Base-by-base conservation (phyloP, 2,797 vertebrate genomes). In the Allobates femoralis region DNA sequence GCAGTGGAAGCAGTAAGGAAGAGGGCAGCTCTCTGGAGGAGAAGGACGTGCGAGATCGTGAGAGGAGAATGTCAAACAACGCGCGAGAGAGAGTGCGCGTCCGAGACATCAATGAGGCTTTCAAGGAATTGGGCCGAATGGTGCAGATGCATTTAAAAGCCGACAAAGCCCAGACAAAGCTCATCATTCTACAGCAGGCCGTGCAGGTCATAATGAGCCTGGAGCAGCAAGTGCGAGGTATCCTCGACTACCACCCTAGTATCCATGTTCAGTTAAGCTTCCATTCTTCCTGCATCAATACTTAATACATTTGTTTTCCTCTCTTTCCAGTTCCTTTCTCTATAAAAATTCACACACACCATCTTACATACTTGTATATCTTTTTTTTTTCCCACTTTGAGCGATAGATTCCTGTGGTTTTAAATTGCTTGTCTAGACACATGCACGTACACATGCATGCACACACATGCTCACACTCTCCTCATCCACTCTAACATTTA, bases 151-250 rank as follows among this genome's bases (percentile, higher is more conserved):
- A 99, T 95, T 95, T 99, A 95, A 97, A 98, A 95, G 98, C 96
- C 92, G 98, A 99, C 97, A 99, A 99, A 94, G 98, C 98, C 91
- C 98, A 99, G 96, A 99, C 98, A 96, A 99, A 99, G 93, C 97
- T 99, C 93, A 93, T 98, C 94, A 99, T 99, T 95, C 96, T 99
- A 86, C 98, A 99, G 91, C 98, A 99, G 95, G 98, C 98, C 85
- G 97, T 98, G 91, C 98, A 99, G 96, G 97, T 99, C 95, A 99
- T 99, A 94, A 94, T 99, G 94, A 96, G 96, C 94, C 96, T 99
- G 95, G 97, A 99, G 96, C 98, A 97, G 95, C 98, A 99, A 98
- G 98, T 99, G 96, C 97, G 98, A 99, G 98, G 98, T 99, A 99
- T 96, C 97, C 96, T 93, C 93, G 78, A 80, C 81, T 77, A 75